Percentiles rank a stretch among this genome's conserved stretches.
Evolutionary conservation across 2,113 vertebrate species (phyloP).

Genomic region (Paralichthys olivaceus): DNA sequence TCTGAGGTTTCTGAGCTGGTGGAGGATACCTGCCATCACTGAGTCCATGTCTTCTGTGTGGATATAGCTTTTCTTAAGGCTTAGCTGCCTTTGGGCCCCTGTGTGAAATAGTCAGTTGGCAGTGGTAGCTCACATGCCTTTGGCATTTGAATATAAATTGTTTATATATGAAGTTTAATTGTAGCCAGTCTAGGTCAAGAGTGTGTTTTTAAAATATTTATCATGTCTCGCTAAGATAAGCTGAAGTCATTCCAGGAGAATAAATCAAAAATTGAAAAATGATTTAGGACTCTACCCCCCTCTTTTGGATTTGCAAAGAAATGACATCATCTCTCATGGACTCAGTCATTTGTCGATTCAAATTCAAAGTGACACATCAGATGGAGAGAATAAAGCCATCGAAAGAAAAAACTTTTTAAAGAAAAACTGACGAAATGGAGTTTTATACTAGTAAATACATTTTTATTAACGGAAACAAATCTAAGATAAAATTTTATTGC

Average conservation of each 20-base stretch:
- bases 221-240: slow-evolving; percentile 34
- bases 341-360: background rate
- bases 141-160: slow-evolving; percentile 11
- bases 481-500: too few relatives aligned
- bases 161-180: slow-evolving; percentile 24
- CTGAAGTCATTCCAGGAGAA: slow-evolving; percentile 7
- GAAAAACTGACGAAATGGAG: background rate
- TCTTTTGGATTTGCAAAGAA: slow-evolving; percentile 29
- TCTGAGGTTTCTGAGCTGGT: background rate
- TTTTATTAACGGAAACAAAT: too few relatives aligned
- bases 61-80: background rate
- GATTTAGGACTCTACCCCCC: slow-evolving; percentile 24
- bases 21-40: background rate
- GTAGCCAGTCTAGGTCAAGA: slow-evolving; percentile 26
- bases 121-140: slow-evolving; percentile 3
- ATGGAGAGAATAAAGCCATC: background rate
- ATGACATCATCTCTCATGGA: background rate
- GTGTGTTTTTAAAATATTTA: slow-evolving; percentile 21
- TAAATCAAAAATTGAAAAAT: slow-evolving; percentile 5
- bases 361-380: background rate
- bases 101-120: slow-evolving; percentile 21
- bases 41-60: background rate
- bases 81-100: background rate
- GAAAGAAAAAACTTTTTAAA: background rate
- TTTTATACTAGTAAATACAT: too few relatives aligned